phyloP scores from a whole-genome alignment of 53 echinoderm and acorn worm species.

The Hippasteria phrygiana region DNA sequence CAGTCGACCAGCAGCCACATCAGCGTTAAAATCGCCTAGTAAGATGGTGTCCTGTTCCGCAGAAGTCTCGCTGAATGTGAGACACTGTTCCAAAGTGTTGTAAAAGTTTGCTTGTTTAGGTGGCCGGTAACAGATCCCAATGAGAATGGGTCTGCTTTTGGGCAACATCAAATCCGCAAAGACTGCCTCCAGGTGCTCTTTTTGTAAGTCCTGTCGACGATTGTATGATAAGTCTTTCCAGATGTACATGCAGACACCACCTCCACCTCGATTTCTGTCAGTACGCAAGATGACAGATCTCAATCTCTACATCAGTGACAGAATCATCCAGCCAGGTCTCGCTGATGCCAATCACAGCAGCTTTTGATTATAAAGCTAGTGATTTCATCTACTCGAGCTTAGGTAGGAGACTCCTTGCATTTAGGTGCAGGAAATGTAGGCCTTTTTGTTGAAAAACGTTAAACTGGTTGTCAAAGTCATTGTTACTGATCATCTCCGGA shows the following conservation, averaged over 20 bases:
- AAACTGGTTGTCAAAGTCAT: too few species aligned
- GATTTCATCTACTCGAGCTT: constrained; percentile 4
- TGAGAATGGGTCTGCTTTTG: neutral
- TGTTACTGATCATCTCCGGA: too few species aligned
- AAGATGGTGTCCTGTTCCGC: neutral
- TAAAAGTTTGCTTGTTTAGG: constrained; percentile 7
- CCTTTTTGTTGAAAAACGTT: neutral
- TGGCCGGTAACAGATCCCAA: neutral
- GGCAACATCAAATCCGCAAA: constrained; percentile 9
- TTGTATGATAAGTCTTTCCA: constrained; percentile 24
- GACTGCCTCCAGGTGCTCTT: constrained; percentile 6
- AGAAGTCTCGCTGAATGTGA: neutral
- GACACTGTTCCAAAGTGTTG: neutral
- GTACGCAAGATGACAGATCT: constrained; percentile 5
- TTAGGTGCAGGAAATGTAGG: constrained; percentile 13
- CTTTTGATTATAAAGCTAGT: constrained; percentile 9
- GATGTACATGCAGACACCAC: constrained; percentile 48
- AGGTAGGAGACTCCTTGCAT: constrained; percentile 7
- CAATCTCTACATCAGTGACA: too few species aligned
- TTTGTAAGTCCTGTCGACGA: constrained; percentile 9
- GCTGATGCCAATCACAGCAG: constrained; percentile 15
- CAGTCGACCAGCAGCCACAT: neutral
- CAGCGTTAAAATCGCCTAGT: neutral
- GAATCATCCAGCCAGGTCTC: too few species aligned
- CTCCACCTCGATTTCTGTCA: constrained; percentile 28